Evolutionary conservation across 2,797 vertebrate genomes (phyloP).

Genomic region (Parauchenoglanis ngamensis): DNA sequence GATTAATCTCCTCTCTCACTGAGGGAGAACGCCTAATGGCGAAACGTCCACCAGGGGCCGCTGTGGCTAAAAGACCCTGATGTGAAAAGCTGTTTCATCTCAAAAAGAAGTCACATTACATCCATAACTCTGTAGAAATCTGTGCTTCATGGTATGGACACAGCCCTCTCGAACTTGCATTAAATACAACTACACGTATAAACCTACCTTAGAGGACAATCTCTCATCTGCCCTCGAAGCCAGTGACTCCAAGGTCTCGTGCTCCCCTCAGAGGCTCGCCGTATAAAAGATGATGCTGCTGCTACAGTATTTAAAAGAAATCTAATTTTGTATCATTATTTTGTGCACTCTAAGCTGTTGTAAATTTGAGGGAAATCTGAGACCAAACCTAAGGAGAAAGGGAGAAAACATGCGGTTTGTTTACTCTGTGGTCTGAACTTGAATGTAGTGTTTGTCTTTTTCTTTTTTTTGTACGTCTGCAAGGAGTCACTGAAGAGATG

Average conservation of each 20-base stretch:
- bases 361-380: slow-evolving; percentile 72
- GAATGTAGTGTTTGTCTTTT: slow-evolving; percentile 71
- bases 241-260: slow-evolving; percentile 68
- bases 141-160: neutral
- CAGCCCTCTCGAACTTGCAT: slow-evolving; percentile 50
- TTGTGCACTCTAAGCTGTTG: slow-evolving; percentile 82
- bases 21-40: slow-evolving; percentile 57
- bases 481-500: slow-evolving; percentile 27
- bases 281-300: slow-evolving; percentile 73
- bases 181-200: slow-evolving; percentile 55
- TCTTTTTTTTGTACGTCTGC: neutral
- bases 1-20: slow-evolving; percentile 34
- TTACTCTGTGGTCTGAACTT: slow-evolving; percentile 72
- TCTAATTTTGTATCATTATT: slow-evolving; percentile 81
- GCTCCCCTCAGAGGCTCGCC: slow-evolving; percentile 71
- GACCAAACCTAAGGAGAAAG: slow-evolving; percentile 79
- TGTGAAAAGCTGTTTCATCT: slow-evolving; percentile 45
- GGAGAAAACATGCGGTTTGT: slow-evolving; percentile 71
- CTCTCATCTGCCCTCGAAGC: slow-evolving; percentile 62
- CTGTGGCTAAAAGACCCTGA: neutral
- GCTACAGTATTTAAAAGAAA: slow-evolving; percentile 83
- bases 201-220: slow-evolving; percentile 72
- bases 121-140: slow-evolving; percentile 53
- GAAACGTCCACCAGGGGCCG: slow-evolving; percentile 26
- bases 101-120: slow-evolving; percentile 55